phyloP scores from a whole-genome alignment of 2,797 vertebrate species.

The Buphagus erythrorhynchus region DNA sequence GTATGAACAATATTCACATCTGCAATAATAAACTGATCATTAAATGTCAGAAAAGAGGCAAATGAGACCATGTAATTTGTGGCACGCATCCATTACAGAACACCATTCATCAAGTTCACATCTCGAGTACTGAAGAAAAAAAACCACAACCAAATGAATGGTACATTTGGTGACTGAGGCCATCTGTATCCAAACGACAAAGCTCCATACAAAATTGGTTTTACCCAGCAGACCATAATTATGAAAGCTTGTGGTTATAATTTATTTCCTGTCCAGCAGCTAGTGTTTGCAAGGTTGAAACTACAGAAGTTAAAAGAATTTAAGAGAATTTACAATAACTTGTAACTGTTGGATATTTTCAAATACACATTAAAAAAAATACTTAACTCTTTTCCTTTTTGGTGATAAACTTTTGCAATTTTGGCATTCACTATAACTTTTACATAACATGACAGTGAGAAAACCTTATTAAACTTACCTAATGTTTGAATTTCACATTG shows the following conservation, averaged over 20 bases:
- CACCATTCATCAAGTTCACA: conserved; percentile 52
- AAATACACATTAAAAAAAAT: not conserved
- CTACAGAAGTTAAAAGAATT: conserved; percentile 49
- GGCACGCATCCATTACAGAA: conserved; percentile 59
- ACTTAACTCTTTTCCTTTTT: conserved; percentile 34
- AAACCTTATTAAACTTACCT: conserved; percentile 57
- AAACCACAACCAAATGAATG: conserved; percentile 10
- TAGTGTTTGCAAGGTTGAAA: conserved; percentile 34
- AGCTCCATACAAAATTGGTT: conserved; percentile 54
- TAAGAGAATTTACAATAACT: conserved; percentile 32
- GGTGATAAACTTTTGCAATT: conserved; percentile 66
- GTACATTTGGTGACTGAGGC: conserved; percentile 55
- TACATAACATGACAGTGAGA: conserved; percentile 36
- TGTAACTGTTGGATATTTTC: conserved; percentile 33
- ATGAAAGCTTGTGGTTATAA: conserved; percentile 61
- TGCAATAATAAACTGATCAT: conserved; percentile 69
- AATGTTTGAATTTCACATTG: conserved; percentile 60
- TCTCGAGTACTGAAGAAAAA: not conserved
- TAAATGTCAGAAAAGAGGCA: conserved; percentile 69
- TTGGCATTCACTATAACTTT: conserved; percentile 69
- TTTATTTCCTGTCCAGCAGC: conserved; percentile 64
- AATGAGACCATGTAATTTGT: conserved; percentile 65
- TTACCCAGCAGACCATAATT: conserved; percentile 40
- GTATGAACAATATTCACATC: conserved; percentile 78
- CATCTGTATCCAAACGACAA: conserved; percentile 42